phyloP scores from a whole-genome alignment of 2,888 invertebrate genomes.

The Archips crataeganus region DNA sequence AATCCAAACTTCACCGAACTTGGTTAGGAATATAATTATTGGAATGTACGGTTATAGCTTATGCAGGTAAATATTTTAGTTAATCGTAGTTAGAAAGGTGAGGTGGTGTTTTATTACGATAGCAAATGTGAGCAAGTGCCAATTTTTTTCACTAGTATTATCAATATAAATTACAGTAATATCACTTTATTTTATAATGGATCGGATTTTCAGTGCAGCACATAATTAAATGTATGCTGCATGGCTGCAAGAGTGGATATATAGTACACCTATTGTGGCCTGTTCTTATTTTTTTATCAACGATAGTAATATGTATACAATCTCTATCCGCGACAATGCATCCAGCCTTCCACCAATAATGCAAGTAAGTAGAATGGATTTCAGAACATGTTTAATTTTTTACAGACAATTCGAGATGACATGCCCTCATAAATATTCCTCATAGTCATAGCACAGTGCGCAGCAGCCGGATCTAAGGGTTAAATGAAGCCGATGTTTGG shows the following conservation, averaged over 20 bases:
- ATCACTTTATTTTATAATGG: neutral
- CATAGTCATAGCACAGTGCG: neutral
- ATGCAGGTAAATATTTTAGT: neutral
- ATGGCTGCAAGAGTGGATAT: neutral
- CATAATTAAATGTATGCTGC: neutral
- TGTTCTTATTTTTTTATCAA: neutral
- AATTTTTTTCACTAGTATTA: neutral
- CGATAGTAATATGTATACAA: neutral
- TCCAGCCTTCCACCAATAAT: neutral
- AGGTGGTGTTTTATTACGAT: neutral
- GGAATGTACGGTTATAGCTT: slow-evolving; percentile 20
- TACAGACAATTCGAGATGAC: neutral
- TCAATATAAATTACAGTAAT: neutral
- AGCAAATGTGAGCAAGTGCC: neutral
- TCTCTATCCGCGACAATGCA: neutral
- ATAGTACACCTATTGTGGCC: neutral
- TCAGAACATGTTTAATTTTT: neutral
- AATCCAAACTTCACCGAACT: slow-evolving; percentile 17
- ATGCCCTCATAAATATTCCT: neutral
- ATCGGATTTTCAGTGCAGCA: slow-evolving; percentile 6
- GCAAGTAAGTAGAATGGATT: neutral
- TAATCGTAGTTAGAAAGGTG: slow-evolving; percentile 2
- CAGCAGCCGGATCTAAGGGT: neutral
- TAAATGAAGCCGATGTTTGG: neutral
- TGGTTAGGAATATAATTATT: slow-evolving; percentile 9